Percentiles rank a stretch among this genome's conserved stretches.
These are phyloP conservation scores for Aselliscus stoliczkanus DNA, from an alignment of 2,797 vertebrate genomes.

Conservation along the genomic window DNA sequence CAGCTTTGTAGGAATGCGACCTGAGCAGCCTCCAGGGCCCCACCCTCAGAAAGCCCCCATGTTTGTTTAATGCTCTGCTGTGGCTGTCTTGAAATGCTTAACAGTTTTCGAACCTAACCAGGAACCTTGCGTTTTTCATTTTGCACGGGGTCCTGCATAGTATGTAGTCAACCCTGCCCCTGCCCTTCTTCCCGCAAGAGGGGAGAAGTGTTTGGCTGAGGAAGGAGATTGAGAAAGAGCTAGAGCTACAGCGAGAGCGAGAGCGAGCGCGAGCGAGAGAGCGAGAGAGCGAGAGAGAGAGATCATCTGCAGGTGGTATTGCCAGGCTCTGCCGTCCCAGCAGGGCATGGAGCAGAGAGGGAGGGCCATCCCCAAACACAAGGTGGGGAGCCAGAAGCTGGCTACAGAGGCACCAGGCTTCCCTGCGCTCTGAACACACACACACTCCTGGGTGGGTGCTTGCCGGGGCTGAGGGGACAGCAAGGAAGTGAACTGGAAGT, in stretches of 20 bases:
- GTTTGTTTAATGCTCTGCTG: neutral
- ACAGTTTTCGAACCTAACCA: neutral
- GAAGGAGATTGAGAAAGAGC: neutral
- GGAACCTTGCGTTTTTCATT: neutral
- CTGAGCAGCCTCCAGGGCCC: neutral
- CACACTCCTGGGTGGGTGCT: too few relatives aligned
- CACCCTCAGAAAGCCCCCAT: neutral
- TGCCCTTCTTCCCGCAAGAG: neutral
- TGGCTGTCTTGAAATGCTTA: neutral
- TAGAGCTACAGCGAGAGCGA: too few relatives aligned
- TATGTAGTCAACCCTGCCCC: neutral
- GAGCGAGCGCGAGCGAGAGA: neutral
- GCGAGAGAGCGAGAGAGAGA: neutral
- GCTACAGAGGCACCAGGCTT: neutral
- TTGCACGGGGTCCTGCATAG: neutral
- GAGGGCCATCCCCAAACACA: too few relatives aligned
- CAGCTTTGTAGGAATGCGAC: neutral
- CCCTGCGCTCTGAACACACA: neutral
- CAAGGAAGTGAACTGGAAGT: neutral
- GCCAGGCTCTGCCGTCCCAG: neutral
- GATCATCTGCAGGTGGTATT: neutral
- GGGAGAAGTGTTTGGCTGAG: neutral
- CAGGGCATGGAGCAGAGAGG: neutral
- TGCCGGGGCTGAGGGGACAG: neutral
- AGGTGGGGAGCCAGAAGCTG: neutral